A percentile compares a stretch with the other conserved stretches of the same genome.
phyloP scores from a whole-genome alignment of 2,888 invertebrate species.

The Phyllotreta striolata region DNA sequence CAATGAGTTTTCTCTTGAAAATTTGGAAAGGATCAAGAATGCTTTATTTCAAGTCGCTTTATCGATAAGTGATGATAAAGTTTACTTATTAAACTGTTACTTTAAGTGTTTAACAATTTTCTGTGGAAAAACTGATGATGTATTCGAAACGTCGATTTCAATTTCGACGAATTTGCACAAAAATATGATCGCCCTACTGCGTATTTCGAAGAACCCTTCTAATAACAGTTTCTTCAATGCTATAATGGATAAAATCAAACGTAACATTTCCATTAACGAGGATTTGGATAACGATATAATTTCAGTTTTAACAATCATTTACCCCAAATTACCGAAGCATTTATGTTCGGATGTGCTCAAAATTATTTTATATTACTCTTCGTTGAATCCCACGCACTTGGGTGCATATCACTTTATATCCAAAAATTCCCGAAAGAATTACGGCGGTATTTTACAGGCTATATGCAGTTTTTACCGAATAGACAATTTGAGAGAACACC shows the following conservation, averaged over 20 bases:
- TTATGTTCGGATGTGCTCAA: constrained; percentile 36
- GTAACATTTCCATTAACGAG: constrained; percentile 34
- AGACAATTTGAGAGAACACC: constrained; percentile 37
- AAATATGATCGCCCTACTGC: constrained; percentile 42
- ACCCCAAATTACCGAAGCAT: constrained; percentile 32
- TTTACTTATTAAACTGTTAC: constrained; percentile 44
- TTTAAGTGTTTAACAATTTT: constrained; percentile 44
- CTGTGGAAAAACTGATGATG: constrained; percentile 17
- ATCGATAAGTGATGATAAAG: constrained; percentile 28
- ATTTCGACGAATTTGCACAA: constrained; percentile 42
- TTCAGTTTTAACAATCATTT: constrained; percentile 40
- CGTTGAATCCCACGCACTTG: constrained; percentile 39
- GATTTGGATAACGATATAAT: constrained; percentile 42
- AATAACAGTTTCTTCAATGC: constrained; percentile 32
- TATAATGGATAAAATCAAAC: constrained; percentile 27
- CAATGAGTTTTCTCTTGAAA: constrained; percentile 25
- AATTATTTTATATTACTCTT: constrained; percentile 45
- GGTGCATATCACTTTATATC: constrained; percentile 44
- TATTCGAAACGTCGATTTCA: constrained; percentile 17
- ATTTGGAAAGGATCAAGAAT: constrained; percentile 33
- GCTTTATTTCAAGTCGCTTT: constrained; percentile 35
- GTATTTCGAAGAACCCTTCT: constrained; percentile 31
- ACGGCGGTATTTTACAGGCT: constrained; percentile 35
- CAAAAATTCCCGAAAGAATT: constrained; percentile 27
- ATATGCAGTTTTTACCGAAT: constrained; percentile 39